Evolutionary conservation across 2,113 vertebrate genomes (phyloP), one percentile per base, ranked within the genome.

Genomic region (Engystomops pustulosus): DNA sequence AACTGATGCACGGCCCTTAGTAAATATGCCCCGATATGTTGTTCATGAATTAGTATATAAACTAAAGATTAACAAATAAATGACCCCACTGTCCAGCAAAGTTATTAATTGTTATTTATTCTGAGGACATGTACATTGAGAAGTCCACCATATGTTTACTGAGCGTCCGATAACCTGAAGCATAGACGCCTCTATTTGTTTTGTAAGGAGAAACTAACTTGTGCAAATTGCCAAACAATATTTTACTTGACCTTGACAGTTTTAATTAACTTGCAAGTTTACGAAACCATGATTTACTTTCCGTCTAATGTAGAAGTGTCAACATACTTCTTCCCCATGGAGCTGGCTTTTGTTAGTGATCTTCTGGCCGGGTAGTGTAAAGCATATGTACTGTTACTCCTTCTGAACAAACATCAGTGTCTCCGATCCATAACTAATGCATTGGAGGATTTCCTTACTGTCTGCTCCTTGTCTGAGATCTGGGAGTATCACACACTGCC

Each of bases 311-410:
- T 68, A 79, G 71, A 80, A 86, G 86, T 53, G 80, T 86, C 86
- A 78, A 87, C 53, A 77, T 86, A 82, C 87, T 90, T 90, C 86
- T 87, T 89, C 89, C 90, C 85, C 18, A 81, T 88, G 49, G 88
- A 90, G 88, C 90, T 88, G 82, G 84, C 80, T 84, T 83, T 88
- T 87, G 45, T 58, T 88, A 91, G 89, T 91, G 90, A 91, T 91
- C 91, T 84, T 85, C 78, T 34, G 17, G 62, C 6, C 4, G 3
- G 17, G 32, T 20, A 58, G 49, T 87, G 86, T 88, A 87, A 90
- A 2, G 86, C 80, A 20, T 80, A 62, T 32, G 74, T 80, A 77
- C 62, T 74, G 20, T 2, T 82, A 86, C 86, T 71, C 27, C 84
- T 79, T 49, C 0, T 58, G 85, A 78, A 58, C 51, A 87, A 89